These are phyloP conservation scores for Sylvicola fuscatus DNA, from an alignment of 2,888 invertebrate species.

Conservation along the genomic window DNA sequence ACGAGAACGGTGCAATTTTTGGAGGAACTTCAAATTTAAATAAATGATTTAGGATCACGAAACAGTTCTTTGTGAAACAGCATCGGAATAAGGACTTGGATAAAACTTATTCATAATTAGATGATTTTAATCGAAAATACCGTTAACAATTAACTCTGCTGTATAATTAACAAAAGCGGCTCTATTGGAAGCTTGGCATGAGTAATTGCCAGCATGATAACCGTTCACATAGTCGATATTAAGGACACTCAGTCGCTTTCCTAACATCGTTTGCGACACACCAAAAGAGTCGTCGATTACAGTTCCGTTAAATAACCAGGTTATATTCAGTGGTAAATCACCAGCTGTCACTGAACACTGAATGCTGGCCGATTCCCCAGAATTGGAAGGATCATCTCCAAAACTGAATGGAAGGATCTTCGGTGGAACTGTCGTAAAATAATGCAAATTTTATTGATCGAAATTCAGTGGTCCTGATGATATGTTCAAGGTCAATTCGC, in stretches of 20 bases:
- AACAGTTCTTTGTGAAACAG: no score
- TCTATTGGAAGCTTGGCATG: slow-evolving; percentile 48
- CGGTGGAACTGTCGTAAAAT: slow-evolving; percentile 51
- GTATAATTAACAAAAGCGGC: slow-evolving; percentile 48
- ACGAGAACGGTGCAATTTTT: slow-evolving; percentile 49
- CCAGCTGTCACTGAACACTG: slow-evolving; percentile 54
- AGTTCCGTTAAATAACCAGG: slow-evolving; percentile 32
- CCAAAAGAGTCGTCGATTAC: slow-evolving; percentile 18
- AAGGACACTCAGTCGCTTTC: slow-evolving; percentile 36
- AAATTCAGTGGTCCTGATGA: no score
- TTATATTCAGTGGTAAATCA: slow-evolving; percentile 40
- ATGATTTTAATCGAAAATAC: no score
- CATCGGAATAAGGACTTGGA: no score
- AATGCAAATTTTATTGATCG: not conserved
- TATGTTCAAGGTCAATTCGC: slow-evolving; percentile 5
- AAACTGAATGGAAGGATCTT: slow-evolving; percentile 58
- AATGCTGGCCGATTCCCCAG: slow-evolving; percentile 47
- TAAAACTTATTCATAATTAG: no score
- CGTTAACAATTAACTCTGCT: slow-evolving; percentile 42
- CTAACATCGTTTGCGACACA: slow-evolving; percentile 21
- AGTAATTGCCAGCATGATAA: slow-evolving; percentile 51
- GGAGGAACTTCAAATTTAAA: slow-evolving; percentile 37
- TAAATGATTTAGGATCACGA: no score
- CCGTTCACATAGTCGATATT: slow-evolving; percentile 38
- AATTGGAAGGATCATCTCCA: slow-evolving; percentile 47